These are phyloP conservation scores for Papilio elwesi DNA, from an alignment of 2,888 invertebrate species.

Conservation along the genomic window DNA sequence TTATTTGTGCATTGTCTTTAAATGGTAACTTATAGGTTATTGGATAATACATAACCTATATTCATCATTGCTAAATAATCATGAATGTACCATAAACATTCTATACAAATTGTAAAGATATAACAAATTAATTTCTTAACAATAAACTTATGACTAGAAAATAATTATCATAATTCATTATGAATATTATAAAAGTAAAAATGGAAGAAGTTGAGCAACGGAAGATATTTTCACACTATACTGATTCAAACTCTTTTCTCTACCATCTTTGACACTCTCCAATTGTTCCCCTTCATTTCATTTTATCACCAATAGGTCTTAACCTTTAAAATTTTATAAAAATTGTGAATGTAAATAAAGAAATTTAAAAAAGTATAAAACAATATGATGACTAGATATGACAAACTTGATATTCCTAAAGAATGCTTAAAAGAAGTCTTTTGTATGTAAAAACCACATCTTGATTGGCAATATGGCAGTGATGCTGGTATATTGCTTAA, in stretches of 20 bases:
- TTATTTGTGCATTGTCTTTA: constrained; percentile 27
- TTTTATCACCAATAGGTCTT: constrained; percentile 36
- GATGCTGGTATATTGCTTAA: constrained; percentile 30
- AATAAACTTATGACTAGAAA: constrained; percentile 52
- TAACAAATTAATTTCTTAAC: constrained; percentile 29
- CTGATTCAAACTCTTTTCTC: constrained; percentile 11
- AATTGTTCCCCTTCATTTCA: constrained; percentile 40
- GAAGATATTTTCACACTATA: constrained; percentile 42
- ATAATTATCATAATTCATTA: constrained; percentile 43
- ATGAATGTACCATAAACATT: not conserved
- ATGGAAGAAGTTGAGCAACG: constrained; percentile 57
- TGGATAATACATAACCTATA: not conserved
- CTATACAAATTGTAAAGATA: constrained; percentile 41
- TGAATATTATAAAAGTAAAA: constrained; percentile 43
- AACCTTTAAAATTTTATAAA: constrained; percentile 25
- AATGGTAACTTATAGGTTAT: not conserved
- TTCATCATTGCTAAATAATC: not conserved
- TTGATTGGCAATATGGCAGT: constrained; percentile 42
- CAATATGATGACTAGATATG: constrained; percentile 38
- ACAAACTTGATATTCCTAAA: constrained; percentile 29
- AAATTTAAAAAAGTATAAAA: constrained; percentile 12
- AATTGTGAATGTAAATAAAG: constrained; percentile 22
- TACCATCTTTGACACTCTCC: constrained; percentile 32
- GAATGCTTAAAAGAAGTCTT: constrained; percentile 12
- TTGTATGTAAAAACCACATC: constrained; percentile 4